phyloP scores from a whole-genome alignment of 2,797 vertebrate species.

The Cyprinodon diabolis region DNA sequence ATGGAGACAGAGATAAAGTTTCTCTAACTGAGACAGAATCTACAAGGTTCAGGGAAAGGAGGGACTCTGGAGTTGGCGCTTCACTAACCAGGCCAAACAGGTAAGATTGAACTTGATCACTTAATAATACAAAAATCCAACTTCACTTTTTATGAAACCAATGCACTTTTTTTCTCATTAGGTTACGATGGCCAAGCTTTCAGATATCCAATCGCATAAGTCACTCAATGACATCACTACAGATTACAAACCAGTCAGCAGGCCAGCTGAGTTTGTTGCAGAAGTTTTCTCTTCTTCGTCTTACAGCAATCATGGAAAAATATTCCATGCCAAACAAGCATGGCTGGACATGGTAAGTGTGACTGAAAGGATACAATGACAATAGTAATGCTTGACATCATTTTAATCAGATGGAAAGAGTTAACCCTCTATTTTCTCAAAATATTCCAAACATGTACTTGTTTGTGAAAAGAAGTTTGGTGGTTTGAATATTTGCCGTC shows the following conservation, averaged over 20 bases:
- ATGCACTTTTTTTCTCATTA: conserved; percentile 52
- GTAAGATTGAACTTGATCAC: conserved; percentile 68
- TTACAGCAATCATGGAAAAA: conserved; percentile 98
- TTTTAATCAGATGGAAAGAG: not conserved
- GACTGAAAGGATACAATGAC: not conserved
- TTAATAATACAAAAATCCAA: not conserved
- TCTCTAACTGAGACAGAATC: conserved; percentile 90
- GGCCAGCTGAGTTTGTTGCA: conserved; percentile 93
- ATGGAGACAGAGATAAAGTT: conserved; percentile 87
- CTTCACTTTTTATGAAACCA: not conserved
- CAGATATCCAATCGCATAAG: conserved; percentile 91
- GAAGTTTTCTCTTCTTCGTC: conserved; percentile 93
- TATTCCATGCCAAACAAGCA: conserved; percentile 97
- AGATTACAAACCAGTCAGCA: conserved; percentile 94
- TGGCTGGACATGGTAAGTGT: conserved; percentile 94
- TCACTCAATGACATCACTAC: conserved; percentile 86
- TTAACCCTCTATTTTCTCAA: not conserved
- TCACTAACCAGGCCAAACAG: conserved; percentile 94
- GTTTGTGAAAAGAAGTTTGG: not conserved
- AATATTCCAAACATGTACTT: not conserved
- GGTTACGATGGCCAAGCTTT: conserved; percentile 95
- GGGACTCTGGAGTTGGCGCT: conserved; percentile 96
- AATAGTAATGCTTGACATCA: not conserved
- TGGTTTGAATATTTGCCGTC: not conserved
- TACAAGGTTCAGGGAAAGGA: conserved; percentile 87